These are phyloP conservation scores for Acanthosepion esculentum DNA, from an alignment of 2,888 invertebrate species.

Conservation along the genomic window DNA sequence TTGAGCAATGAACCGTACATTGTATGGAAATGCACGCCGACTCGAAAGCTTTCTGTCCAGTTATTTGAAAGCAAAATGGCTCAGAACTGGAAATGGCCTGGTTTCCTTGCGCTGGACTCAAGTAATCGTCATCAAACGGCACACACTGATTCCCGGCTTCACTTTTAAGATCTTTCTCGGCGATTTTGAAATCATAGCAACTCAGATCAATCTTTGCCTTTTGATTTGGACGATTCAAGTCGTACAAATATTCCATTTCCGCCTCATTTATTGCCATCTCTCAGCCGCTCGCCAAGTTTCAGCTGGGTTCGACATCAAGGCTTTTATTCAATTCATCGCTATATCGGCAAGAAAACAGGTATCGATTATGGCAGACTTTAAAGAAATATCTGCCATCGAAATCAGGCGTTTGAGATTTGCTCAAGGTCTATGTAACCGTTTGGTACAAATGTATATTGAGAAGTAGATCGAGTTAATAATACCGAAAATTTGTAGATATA, in stretches of 20 bases:
- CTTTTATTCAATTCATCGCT: background rate
- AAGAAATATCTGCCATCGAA: background rate
- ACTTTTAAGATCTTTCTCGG: background rate
- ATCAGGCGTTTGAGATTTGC: background rate
- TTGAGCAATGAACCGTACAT: background rate
- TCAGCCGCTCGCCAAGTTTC: background rate
- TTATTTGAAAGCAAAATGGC: background rate
- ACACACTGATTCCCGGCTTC: background rate
- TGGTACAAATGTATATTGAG: background rate
- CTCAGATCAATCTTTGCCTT: background rate
- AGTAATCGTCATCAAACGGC: background rate
- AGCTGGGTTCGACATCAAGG: background rate
- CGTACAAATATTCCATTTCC: background rate
- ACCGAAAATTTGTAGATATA: too few relatives aligned
- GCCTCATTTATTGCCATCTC: background rate
- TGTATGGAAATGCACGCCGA: background rate
- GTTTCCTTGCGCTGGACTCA: background rate
- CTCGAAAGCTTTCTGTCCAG: background rate
- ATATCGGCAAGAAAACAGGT: background rate
- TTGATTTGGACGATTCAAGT: background rate
- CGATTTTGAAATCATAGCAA: background rate
- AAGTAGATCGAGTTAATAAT: background rate
- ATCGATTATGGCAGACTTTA: background rate
- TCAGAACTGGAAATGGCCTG: background rate
- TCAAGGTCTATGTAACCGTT: background rate